Conservation (phyloP, 1,140 invertebrate species). For the Tribolium castaneum region DNA sequence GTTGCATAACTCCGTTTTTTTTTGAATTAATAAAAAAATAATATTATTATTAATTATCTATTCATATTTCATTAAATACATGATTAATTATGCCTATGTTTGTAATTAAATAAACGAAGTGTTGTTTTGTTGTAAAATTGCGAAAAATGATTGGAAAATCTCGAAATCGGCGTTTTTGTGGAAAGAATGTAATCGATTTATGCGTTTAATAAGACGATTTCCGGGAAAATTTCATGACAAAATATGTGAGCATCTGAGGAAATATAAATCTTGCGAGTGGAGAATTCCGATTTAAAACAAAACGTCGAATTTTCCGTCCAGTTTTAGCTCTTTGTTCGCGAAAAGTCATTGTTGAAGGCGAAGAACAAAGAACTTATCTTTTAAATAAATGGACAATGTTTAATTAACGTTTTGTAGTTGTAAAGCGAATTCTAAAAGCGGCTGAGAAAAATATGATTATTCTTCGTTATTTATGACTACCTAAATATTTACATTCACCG, state of each 20-base stretch:
- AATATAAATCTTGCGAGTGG: conserved; percentile 12
- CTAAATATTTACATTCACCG: conserved; percentile 12
- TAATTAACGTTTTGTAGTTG: conserved; percentile 1
- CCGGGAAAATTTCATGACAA: conserved; percentile 8
- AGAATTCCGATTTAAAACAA: conserved; percentile 19
- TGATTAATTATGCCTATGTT: too few relatives aligned
- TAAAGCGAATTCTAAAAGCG: conserved; percentile 22
- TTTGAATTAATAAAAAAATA: not conserved
- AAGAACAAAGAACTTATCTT: not conserved
- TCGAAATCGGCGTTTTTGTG: not conserved
- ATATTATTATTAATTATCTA: too few relatives aligned
- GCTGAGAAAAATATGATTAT: conserved; percentile 27
- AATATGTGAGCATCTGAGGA: conserved; percentile 16
- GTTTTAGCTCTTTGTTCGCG: conserved; percentile 13
- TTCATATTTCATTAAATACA: too few relatives aligned
- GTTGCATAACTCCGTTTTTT: not conserved
- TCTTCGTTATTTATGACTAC: conserved; percentile 17
- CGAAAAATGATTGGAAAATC: not conserved
- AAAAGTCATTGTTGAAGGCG: not conserved
- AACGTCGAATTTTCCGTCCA: conserved; percentile 2
- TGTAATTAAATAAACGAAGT: too few relatives aligned
- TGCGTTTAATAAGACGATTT: conserved; percentile 26
- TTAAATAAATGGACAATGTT: not conserved
- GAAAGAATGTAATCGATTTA: conserved; percentile 5
- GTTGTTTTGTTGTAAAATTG: too few relatives aligned